phyloP scores from a whole-genome alignment of 2,113 vertebrate genomes.

The Oenanthe melanoleuca region DNA sequence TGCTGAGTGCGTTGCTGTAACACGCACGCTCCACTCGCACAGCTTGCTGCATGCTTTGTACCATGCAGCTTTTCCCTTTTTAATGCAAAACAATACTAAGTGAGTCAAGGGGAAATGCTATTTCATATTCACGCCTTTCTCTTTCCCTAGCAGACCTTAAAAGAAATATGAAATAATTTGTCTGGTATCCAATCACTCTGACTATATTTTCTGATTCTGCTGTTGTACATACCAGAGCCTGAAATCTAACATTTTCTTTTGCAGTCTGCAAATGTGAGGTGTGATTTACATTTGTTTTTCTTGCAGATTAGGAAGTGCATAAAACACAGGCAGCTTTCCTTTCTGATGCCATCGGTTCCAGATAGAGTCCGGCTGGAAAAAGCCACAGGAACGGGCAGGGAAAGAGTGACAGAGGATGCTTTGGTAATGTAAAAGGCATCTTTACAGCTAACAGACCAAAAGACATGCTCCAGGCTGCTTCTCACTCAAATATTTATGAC shows the following conservation, averaged over 20 bases:
- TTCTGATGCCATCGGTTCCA: not conserved
- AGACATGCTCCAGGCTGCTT: conserved; percentile 13
- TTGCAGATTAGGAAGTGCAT: conserved; percentile 33
- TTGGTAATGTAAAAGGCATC: not conserved
- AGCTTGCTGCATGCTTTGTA: not conserved
- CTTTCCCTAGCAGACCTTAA: conserved; percentile 10
- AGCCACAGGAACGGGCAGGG: not conserved
- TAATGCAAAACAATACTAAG: conserved; percentile 36
- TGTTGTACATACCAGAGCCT: not conserved
- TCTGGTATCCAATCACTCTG: not conserved
- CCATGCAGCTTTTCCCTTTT: not conserved
- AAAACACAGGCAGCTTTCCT: conserved; percentile 38
- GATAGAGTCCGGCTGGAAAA: conserved; percentile 11
- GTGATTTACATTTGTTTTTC: conserved; percentile 60
- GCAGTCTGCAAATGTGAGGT: not conserved
- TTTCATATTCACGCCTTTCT: conserved; percentile 19
- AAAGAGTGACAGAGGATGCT: not conserved
- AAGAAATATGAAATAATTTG: not conserved
- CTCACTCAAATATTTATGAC: conserved; percentile 35
- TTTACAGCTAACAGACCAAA: conserved; percentile 32
- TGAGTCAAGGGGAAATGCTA: not conserved
- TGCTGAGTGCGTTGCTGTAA: not conserved
- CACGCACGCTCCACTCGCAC: not conserved
- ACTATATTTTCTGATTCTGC: not conserved
- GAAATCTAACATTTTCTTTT: conserved; percentile 40